phyloP scores from a whole-genome alignment of 2,888 invertebrate genomes.

The Clanis bilineata region DNA sequence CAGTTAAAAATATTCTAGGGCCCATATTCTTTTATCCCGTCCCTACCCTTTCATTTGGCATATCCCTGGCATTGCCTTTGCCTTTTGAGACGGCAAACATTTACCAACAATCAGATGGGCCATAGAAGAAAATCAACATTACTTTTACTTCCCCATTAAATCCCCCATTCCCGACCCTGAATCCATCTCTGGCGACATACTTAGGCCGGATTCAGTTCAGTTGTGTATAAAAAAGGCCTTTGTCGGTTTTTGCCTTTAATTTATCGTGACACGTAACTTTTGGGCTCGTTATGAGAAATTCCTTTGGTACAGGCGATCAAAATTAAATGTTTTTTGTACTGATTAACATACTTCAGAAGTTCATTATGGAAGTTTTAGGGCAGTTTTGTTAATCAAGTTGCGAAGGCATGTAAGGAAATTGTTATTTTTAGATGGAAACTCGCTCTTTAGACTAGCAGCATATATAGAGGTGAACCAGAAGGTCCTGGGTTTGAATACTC shows the following conservation, averaged over 20 bases:
- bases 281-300: constrained; percentile 1
- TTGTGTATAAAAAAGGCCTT: constrained; percentile 13
- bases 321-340: constrained; percentile 3
- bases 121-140: too few relatives aligned
- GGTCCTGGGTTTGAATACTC: too few relatives aligned
- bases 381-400: not conserved
- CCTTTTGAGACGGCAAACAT: too few relatives aligned
- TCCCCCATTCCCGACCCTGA: not conserved
- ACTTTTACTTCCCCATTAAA: not conserved
- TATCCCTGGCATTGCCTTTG: too few relatives aligned
- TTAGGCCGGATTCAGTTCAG: constrained; percentile 16
- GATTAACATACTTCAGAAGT: constrained; percentile 7
- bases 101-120: too few relatives aligned
- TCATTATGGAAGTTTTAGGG: not conserved
- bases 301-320: not conserved
- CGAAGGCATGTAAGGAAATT: not conserved
- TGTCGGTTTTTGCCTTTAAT: constrained; percentile 16
- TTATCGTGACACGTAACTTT: constrained; percentile 17
- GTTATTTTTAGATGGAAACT: not conserved
- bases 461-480: too few relatives aligned
- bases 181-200: constrained; percentile 9
- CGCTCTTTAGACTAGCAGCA: not conserved
- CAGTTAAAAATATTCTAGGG: too few relatives aligned
- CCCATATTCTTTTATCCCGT: too few relatives aligned
- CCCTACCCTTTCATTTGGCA: too few relatives aligned